Conservation (phyloP, 2,797 vertebrate genomes). For the Diplodus puntazzo region DNA sequence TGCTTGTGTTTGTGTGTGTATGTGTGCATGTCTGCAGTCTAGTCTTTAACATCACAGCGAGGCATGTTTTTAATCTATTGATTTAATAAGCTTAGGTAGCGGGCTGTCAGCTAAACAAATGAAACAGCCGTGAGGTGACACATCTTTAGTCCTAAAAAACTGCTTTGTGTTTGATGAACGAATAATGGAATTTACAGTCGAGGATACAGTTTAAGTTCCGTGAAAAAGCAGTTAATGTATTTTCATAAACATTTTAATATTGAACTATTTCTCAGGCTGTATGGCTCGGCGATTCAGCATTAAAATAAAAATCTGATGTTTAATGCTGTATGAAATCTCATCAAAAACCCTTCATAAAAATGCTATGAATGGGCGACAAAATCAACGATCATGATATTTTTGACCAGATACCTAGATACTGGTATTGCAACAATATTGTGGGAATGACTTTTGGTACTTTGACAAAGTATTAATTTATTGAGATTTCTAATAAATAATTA, state of each 20-base stretch:
- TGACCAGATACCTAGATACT: too few species aligned
- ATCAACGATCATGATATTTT: too few species aligned
- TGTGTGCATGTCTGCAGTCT: constrained; percentile 47
- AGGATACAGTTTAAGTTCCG: not conserved
- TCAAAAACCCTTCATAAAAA: too few species aligned
- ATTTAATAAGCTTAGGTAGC: constrained; percentile 74
- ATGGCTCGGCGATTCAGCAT: too few species aligned
- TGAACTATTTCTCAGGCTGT: not conserved
- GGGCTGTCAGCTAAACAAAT: constrained; percentile 67
- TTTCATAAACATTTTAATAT: not conserved
- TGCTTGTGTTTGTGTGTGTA: constrained; percentile 69
- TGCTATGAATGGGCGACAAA: too few species aligned
- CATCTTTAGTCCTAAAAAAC: constrained; percentile 19
- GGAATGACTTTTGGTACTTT: too few species aligned
- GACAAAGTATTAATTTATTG: too few species aligned
- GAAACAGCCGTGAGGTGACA: constrained; percentile 45
- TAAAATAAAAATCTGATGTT: too few species aligned
- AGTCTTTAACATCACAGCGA: constrained; percentile 66
- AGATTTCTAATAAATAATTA: too few species aligned
- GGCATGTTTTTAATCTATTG: constrained; percentile 59
- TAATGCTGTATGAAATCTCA: too few species aligned
- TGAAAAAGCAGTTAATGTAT: not conserved
- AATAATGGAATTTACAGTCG: constrained; percentile 20
- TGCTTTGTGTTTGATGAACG: constrained; percentile 35
- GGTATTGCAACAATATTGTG: too few species aligned